These are phyloP conservation scores for Atopsyche davidsoni DNA, from an alignment of 1,140 invertebrate genomes.

Conservation along the genomic window DNA sequence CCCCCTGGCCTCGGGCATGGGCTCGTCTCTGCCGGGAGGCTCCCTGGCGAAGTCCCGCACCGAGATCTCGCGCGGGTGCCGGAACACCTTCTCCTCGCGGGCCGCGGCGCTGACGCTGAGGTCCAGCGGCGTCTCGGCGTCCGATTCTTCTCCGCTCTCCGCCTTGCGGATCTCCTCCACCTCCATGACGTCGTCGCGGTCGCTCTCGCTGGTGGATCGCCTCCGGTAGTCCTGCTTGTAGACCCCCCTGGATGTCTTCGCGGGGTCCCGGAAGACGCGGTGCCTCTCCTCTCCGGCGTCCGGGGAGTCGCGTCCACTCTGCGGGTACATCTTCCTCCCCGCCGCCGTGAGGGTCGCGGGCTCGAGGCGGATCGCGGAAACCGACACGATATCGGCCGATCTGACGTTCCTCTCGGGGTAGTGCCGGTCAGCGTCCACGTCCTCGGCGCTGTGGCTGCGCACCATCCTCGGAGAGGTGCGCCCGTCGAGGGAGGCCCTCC, in stretches of 20 bases:
- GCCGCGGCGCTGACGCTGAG: conserved; percentile 48
- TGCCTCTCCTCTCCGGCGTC: conserved; percentile 3
- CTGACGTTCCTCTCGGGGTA: conserved; percentile 24
- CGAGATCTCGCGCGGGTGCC: conserved; percentile 37
- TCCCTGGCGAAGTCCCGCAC: conserved; percentile 43
- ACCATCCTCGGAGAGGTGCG: conserved; percentile 2
- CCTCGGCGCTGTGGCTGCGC: conserved; percentile 21
- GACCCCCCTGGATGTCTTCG: conserved; percentile 8
- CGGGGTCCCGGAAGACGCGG: conserved; percentile 1
- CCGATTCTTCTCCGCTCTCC: conserved; percentile 44
- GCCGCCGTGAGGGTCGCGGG: conserved; percentile 35
- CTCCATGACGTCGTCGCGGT: conserved; percentile 25
- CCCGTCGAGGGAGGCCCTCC: conserved; percentile 9
- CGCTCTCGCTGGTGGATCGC: conserved; percentile 25
- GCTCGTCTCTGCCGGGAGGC: conserved; percentile 14
- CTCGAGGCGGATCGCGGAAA: background rate
- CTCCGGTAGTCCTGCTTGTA: conserved; percentile 20
- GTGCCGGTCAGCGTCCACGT: conserved; percentile 13
- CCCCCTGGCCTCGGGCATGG: conserved; percentile 38
- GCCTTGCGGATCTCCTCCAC: no score
- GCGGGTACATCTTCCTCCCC: conserved; percentile 43
- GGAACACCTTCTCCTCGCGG: conserved; percentile 26
- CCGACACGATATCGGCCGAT: conserved; percentile 16
- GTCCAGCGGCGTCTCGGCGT: conserved; percentile 53
- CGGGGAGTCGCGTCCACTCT: conserved; percentile 3